Evolutionary conservation across 2,888 invertebrate species (phyloP), one percentile per base, ranked within the genome.

Genomic region (Volucella bombylans): DNA sequence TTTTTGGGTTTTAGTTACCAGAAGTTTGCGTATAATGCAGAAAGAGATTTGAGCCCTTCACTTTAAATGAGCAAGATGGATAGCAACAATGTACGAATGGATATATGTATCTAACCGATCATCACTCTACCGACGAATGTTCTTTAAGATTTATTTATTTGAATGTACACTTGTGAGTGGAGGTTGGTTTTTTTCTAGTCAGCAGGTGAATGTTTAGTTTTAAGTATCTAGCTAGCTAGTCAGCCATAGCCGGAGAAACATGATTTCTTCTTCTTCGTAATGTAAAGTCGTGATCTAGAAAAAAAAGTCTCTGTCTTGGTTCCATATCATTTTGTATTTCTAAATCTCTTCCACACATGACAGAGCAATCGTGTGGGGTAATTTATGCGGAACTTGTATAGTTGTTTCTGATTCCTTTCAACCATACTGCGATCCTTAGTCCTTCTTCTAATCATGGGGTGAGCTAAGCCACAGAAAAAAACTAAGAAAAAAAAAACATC

Each of bases 361-460:
- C 85, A 77, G 85, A 76, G 68, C 85, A 85, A 85, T 85, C 85
- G 85, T 85, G 85, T 85, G 76, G 76, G 71, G 76, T 85, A 85
- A 85, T 85, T 85, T 85, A 85, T 85, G 80, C 83, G 83, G 74
- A 85, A 83, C 83, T 74, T 59, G 31, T 31, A 31, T 31, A 79
- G 47, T 65, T 74, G 45, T 67, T 64, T 82, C 78, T 49, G 43
- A 55, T 31, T 65, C 18, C 43, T 54, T 39, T 67, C 59, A 50
- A 59, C 67, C 64, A 14, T 12, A 50, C 18, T 11, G 8, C 45
- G 62, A 68, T 82, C 78, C 83, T 83, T 79, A 80, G 71, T 69
- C 77, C 80, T 82, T 82, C 43, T 76, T 45, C 78, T 82, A 82
- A 79, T 80, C 79, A 74, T 78, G 57, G 67, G n/a, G 23, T 80